These are phyloP conservation scores for Scalopus aquaticus DNA, from an alignment of 2,113 vertebrate species.

Conservation along the genomic window DNA sequence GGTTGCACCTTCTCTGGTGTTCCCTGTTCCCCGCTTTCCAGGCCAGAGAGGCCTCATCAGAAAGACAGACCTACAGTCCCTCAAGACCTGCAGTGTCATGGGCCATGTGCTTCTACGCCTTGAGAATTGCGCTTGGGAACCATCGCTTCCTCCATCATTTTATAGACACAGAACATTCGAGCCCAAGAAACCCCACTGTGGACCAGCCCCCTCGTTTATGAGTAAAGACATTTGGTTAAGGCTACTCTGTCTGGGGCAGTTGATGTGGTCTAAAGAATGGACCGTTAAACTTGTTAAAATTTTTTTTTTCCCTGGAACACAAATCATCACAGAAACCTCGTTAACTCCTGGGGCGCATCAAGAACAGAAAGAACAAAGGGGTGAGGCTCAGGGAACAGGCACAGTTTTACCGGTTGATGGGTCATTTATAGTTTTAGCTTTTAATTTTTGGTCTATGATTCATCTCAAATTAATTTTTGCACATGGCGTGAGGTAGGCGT, in stretches of 20 bases:
- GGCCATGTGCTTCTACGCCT: not conserved
- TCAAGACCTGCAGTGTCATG: not conserved
- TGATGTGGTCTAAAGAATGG: not conserved
- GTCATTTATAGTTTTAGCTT: not conserved
- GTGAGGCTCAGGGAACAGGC: not conserved
- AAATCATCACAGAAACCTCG: not conserved
- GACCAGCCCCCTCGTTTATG: not conserved
- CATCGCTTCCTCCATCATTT: not conserved
- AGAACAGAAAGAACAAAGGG: not conserved
- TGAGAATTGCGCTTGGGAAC: not conserved
- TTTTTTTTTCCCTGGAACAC: not conserved
- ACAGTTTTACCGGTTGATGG: not conserved
- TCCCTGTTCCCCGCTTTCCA: no score
- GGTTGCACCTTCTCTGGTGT: not conserved
- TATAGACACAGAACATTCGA: not conserved
- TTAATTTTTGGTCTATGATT: slow-evolving; percentile 6
- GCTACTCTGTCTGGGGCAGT: not conserved
- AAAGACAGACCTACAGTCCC: not conserved
- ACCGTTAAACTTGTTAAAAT: not conserved
- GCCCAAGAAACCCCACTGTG: not conserved
- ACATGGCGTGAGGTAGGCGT: not conserved
- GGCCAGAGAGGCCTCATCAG: not conserved
- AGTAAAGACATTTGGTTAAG: not conserved
- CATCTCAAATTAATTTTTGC: not conserved
- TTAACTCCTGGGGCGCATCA: not conserved